Percentiles rank a stretch among this genome's conserved stretches.
These are phyloP conservation scores for Picathartes gymnocephalus DNA, from an alignment of 2,113 vertebrate genomes.

Conservation along the genomic window DNA sequence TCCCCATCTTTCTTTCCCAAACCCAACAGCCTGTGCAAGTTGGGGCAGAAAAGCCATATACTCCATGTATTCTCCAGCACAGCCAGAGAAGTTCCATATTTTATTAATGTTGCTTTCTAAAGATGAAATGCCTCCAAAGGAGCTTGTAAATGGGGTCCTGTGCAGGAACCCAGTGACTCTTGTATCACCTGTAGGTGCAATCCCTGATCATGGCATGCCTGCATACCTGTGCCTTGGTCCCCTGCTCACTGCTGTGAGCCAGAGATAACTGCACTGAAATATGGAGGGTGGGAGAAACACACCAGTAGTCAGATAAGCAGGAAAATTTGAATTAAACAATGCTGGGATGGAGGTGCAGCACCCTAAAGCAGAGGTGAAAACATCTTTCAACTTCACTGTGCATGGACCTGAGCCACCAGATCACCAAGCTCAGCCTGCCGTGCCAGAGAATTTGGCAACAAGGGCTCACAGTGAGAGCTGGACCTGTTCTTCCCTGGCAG, in stretches of 20 bases:
- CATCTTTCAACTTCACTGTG: not conserved
- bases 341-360: not conserved
- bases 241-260: not conserved
- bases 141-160: not conserved
- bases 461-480: not conserved
- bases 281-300: rapidly evolving
- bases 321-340: not conserved
- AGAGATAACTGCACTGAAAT: not conserved
- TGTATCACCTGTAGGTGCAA: not conserved
- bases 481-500: not conserved
- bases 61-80: not conserved
- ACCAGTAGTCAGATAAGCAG: not conserved
- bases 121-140: not conserved
- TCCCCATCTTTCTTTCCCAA: not conserved
- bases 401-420: not conserved
- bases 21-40: not conserved
- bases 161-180: rapidly evolving
- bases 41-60: not conserved
- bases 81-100: not conserved
- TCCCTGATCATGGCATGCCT: not conserved
- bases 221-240: rapidly evolving
- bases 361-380: not conserved
- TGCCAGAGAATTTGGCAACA: not conserved
- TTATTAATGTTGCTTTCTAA: not conserved
- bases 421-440: not conserved